Conservation (phyloP, 2,113 vertebrate genomes). For the Tyto alba region DNA sequence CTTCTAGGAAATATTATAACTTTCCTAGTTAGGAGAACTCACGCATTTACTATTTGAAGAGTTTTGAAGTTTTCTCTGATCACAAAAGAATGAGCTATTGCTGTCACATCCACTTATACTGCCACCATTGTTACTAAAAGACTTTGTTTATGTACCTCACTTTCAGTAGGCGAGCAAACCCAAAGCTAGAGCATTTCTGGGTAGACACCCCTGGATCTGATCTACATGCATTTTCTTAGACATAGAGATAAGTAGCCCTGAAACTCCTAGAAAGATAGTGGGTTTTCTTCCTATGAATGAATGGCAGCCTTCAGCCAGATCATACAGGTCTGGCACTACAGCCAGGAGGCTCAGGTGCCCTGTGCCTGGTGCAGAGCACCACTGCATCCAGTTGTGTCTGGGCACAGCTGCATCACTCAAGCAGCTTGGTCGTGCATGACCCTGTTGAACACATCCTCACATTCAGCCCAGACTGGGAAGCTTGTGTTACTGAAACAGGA, state of each 20-base stretch:
- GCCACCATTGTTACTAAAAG: not conserved
- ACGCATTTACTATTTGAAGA: not conserved
- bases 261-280: not conserved
- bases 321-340: not conserved
- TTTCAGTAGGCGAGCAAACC: not conserved
- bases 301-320: not conserved
- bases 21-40: not conserved
- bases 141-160: not conserved
- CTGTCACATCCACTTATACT: not conserved
- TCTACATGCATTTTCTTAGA: not conserved
- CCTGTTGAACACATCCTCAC: not conserved
- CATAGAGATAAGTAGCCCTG: accelerated
- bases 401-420: not conserved
- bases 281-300: not conserved
- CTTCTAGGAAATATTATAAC: not conserved
- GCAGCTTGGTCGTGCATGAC: not conserved
- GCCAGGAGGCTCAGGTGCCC: not conserved
- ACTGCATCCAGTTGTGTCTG: not conserved
- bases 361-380: accelerated
- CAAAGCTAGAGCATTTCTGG: not conserved
- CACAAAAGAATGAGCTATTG: not conserved
- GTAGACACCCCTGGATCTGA: not conserved
- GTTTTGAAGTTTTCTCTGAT: not conserved
- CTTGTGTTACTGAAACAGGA: not conserved
- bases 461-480: not conserved